These are phyloP conservation scores for Acrossocheilus wenchowensis DNA, from an alignment of 2,797 vertebrate genomes.

Conservation along the genomic window DNA sequence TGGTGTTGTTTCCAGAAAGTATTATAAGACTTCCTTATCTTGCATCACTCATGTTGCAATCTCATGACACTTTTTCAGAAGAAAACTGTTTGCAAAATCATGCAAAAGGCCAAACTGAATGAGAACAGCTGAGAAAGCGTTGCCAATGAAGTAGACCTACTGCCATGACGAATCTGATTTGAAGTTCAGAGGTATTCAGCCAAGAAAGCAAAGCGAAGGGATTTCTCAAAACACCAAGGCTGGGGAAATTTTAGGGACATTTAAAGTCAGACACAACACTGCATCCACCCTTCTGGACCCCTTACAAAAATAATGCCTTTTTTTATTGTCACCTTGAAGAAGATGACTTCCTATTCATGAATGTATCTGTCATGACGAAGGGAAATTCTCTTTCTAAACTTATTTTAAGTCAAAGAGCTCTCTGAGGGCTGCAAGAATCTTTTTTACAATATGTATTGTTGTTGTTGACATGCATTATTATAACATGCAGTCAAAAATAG, in stretches of 20 bases:
- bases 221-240: conserved; percentile 6
- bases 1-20: conserved; percentile 22
- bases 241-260: conserved; percentile 6
- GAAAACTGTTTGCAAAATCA: not conserved
- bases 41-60: conserved; percentile 27
- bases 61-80: conserved; percentile 6
- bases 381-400: not conserved
- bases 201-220: conserved; percentile 12
- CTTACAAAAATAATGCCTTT: not conserved
- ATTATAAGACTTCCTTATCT: conserved; percentile 33
- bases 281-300: not conserved
- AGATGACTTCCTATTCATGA: not conserved
- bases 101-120: conserved; percentile 5
- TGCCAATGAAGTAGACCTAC: not conserved
- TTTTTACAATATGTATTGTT: not conserved
- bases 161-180: conserved; percentile 41
- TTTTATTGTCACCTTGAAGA: not conserved
- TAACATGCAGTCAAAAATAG: not conserved
- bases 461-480: not conserved
- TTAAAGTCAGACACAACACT: not conserved
- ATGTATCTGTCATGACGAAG: not conserved
- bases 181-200: conserved; percentile 13
- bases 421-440: not conserved
- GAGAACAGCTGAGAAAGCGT: conserved; percentile 14
- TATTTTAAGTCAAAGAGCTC: not conserved